phyloP scores from a whole-genome alignment of 2,888 invertebrate genomes.

The Anoplius nigerrimus region DNA sequence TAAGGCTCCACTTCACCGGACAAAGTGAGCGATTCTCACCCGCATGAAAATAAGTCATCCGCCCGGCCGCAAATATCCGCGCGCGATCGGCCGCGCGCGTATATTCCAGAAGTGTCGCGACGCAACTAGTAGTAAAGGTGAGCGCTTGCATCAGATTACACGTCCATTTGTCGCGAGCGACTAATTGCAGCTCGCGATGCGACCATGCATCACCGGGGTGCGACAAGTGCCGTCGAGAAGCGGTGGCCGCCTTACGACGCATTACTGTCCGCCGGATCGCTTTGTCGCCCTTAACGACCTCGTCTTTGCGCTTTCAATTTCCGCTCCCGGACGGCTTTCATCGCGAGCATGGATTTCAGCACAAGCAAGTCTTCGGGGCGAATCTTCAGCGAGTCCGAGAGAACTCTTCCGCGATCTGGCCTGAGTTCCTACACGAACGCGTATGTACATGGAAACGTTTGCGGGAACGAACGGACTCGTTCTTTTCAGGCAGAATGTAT shows the following conservation, averaged over 20 bases:
- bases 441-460: too few relatives aligned
- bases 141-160: slow-evolving; percentile 48
- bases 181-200: slow-evolving; percentile 61
- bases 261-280: slow-evolving; percentile 60
- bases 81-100: neutral
- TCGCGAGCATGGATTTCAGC: too few relatives aligned
- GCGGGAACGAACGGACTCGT: too few relatives aligned
- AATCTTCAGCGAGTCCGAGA: too few relatives aligned
- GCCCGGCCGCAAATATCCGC: neutral
- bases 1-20: too few relatives aligned
- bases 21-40: too few relatives aligned
- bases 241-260: slow-evolving; percentile 49
- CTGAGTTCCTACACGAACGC: too few relatives aligned
- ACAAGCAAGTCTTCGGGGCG: too few relatives aligned
- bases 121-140: slow-evolving; percentile 27
- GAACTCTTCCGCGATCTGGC: too few relatives aligned
- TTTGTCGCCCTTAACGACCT: slow-evolving; percentile 62
- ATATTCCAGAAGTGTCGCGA: slow-evolving; percentile 9
- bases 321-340: slow-evolving; percentile 10
- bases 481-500: too few relatives aligned
- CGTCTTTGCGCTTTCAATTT: slow-evolving; percentile 16
- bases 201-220: slow-evolving; percentile 61
- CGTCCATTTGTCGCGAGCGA: slow-evolving; percentile 62
- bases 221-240: slow-evolving; percentile 46
- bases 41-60: too few relatives aligned